Conservation (phyloP, 2,113 vertebrate genomes). For the Potamarius usumacintae region DNA sequence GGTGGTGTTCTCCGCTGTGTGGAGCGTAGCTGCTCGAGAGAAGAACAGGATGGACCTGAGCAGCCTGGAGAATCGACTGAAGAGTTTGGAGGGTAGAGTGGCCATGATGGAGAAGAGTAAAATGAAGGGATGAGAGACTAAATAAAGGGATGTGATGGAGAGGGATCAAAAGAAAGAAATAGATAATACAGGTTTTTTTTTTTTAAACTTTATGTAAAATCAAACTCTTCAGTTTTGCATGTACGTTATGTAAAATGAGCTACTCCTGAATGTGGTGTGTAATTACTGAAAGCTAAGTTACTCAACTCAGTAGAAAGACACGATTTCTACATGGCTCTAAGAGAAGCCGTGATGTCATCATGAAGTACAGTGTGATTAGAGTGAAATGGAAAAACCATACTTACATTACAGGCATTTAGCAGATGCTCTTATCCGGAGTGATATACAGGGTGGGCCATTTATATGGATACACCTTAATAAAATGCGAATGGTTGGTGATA, state of each 20-base stretch:
- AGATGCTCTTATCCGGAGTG: too few species aligned
- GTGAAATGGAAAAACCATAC: not conserved
- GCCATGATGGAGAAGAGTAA: conserved; percentile 66
- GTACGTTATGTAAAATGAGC: not conserved
- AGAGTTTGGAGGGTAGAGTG: conserved; percentile 65
- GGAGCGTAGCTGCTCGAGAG: conserved; percentile 59
- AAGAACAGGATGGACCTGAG: conserved; percentile 50
- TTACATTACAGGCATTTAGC: not conserved
- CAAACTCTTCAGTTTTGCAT: not conserved
- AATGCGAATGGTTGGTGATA: too few species aligned
- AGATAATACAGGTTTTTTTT: not conserved
- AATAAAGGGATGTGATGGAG: not conserved
- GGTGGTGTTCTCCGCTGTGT: conserved; percentile 63
- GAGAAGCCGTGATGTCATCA: not conserved
- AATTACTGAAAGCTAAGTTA: not conserved
- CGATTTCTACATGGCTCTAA: not conserved
- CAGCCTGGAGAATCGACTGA: conserved; percentile 63
- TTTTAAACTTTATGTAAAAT: not conserved
- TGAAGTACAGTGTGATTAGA: not conserved
- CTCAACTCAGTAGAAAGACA: not conserved
- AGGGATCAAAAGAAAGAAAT: not conserved
- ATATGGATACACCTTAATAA: too few species aligned
- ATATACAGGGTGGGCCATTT: too few species aligned
- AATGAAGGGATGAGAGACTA: conserved; percentile 44
- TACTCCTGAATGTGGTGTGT: not conserved